A percentile compares a stretch with the other conserved stretches of the same genome.
Evolutionary conservation across 2,888 invertebrate genomes (phyloP).

Genomic region (Schrankia costaestrigalis): DNA sequence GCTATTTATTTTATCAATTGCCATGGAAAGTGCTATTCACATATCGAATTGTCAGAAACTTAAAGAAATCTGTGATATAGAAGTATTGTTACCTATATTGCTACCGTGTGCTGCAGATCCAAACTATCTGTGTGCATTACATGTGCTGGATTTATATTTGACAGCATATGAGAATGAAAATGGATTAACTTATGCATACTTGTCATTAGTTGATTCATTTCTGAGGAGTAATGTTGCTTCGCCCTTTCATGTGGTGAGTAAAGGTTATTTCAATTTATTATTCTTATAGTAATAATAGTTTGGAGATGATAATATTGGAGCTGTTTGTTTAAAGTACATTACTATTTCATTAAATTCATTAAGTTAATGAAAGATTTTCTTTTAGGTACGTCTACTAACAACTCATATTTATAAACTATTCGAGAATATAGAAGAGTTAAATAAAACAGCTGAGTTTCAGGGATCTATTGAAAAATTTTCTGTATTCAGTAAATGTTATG

Average conservation of each 20-base stretch:
- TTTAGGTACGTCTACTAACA: constrained; percentile 85
- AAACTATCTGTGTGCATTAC: constrained; percentile 71
- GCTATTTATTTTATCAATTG: constrained; percentile 78
- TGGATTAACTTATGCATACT: constrained; percentile 59
- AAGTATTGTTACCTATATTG: constrained; percentile 61
- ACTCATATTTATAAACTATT: constrained; percentile 88
- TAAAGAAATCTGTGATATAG: constrained; percentile 65
- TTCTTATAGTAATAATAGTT: background rate
- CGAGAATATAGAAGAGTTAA: constrained; percentile 75
- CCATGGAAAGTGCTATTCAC: constrained; percentile 82
- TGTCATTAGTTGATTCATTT: constrained; percentile 71
- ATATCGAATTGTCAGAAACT: constrained; percentile 72
- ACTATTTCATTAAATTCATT: too few species aligned
- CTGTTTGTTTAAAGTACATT: too few species aligned
- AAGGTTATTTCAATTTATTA: background rate
- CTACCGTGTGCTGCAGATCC: constrained; percentile 68
- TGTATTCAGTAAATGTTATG: constrained; percentile 84
- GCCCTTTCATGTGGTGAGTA: constrained; percentile 84
- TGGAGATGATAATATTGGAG: too few species aligned
- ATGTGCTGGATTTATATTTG: constrained; percentile 78
- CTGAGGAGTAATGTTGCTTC: constrained; percentile 84
- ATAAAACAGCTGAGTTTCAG: constrained; percentile 53
- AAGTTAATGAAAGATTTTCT: background rate
- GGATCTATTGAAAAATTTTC: constrained; percentile 67
- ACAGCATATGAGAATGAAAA: constrained; percentile 72